phyloP scores from a whole-genome alignment of 2,797 vertebrate species.

The Steatocranus sp. region DNA sequence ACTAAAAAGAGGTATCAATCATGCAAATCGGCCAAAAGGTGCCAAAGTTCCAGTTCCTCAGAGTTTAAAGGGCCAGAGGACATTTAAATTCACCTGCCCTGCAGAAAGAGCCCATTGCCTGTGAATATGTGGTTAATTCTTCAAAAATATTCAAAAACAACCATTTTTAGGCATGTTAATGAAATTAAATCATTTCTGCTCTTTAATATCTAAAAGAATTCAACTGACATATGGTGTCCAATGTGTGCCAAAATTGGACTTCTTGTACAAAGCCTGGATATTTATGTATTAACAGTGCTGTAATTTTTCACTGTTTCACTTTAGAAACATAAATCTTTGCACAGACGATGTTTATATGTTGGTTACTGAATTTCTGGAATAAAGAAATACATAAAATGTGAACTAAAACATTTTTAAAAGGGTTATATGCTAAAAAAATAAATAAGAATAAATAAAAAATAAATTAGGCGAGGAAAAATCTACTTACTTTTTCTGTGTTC shows the following conservation, averaged over 20 bases:
- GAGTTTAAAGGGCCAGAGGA: background rate
- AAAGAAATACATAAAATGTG: background rate
- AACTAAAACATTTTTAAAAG: background rate
- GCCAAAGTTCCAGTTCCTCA: background rate
- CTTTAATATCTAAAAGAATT: background rate
- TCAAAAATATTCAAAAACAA: background rate
- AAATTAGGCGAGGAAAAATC: background rate
- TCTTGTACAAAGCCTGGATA: background rate
- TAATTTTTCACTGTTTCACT: background rate
- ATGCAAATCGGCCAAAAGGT: accelerated
- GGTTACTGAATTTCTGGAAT: background rate
- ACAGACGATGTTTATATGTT: background rate
- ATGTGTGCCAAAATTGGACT: background rate
- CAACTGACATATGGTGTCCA: accelerated
- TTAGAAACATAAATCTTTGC: background rate
- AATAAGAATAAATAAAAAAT: background rate
- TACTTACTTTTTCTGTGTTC: background rate
- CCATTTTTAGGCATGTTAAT: background rate
- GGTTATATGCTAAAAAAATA: background rate
- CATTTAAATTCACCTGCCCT: background rate
- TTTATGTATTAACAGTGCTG: background rate
- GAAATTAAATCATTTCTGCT: background rate
- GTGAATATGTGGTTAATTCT: background rate
- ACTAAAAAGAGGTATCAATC: background rate
- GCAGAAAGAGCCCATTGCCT: background rate